Conservation (phyloP, 2,888 invertebrate genomes). For the Minunthozetes semirufus region DNA sequence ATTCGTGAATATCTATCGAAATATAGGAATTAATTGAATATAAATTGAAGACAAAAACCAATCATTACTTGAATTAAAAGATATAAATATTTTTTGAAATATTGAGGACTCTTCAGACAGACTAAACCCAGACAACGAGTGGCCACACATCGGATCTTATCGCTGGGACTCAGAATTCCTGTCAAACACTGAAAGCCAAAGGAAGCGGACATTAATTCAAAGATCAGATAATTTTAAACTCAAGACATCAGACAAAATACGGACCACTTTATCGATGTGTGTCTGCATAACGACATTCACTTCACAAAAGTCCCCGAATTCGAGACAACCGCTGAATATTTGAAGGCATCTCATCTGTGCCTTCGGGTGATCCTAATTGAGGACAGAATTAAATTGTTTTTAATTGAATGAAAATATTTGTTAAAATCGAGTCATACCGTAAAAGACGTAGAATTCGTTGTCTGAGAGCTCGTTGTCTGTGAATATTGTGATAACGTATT, state of each 20-base stretch:
- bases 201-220: no score
- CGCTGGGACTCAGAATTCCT: constrained; percentile 52
- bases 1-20: constrained; percentile 53
- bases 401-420: not conserved
- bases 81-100: constrained; percentile 17
- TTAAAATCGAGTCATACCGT: not conserved
- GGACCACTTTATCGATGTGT: constrained; percentile 52
- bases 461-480: not conserved
- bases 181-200: constrained; percentile 50
- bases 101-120: constrained; percentile 55
- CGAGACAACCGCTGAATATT: constrained; percentile 31
- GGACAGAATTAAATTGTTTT: not conserved
- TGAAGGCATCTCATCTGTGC: constrained; percentile 28
- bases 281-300: constrained; percentile 57
- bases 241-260: constrained; percentile 30
- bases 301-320: constrained; percentile 51
- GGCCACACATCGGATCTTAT: constrained; percentile 60
- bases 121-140: constrained; percentile 65
- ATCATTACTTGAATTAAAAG: constrained; percentile 1
- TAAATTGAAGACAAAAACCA: not conserved
- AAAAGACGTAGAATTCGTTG: not conserved
- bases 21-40: no score
- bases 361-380: constrained; percentile 30
- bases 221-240: no score
- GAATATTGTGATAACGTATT: constrained; percentile 42